Conservation (phyloP, 2,888 invertebrate species). For the Macrophya annulata region DNA sequence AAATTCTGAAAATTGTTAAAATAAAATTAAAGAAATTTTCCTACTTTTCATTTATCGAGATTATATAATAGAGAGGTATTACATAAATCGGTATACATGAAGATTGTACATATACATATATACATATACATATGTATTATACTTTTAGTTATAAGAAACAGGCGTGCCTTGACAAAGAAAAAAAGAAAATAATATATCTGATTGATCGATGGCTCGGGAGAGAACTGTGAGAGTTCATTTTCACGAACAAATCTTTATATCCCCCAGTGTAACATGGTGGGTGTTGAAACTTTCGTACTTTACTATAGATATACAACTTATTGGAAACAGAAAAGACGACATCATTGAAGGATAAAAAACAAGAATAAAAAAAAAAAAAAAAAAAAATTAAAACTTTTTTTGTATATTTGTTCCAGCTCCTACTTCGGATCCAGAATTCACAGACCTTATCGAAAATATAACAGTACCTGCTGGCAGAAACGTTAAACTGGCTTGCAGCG, state of each 20-base stretch:
- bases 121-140: neutral
- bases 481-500: constrained; percentile 94
- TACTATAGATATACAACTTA: neutral
- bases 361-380: no score
- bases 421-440: constrained; percentile 93
- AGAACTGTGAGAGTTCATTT: constrained; percentile 9
- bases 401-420: constrained; percentile 85
- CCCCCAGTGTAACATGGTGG: neutral
- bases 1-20: neutral
- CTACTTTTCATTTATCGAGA: neutral
- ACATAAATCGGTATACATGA: neutral
- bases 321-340: neutral
- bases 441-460: constrained; percentile 94
- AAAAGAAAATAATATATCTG: neutral
- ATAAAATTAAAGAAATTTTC: neutral
- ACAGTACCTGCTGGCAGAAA: constrained; percentile 95
- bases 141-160: neutral
- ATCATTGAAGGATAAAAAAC: neutral
- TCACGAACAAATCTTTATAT: neutral
- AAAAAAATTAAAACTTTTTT: constrained; percentile 37
- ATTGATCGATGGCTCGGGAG: constrained; percentile 31
- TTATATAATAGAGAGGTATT: neutral
- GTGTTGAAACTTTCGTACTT: neutral
- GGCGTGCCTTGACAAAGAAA: constrained; percentile 13
- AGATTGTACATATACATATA: neutral